Conservation (phyloP, 2,797 vertebrate species). For the Gymnoscopelus microlampas region DNA sequence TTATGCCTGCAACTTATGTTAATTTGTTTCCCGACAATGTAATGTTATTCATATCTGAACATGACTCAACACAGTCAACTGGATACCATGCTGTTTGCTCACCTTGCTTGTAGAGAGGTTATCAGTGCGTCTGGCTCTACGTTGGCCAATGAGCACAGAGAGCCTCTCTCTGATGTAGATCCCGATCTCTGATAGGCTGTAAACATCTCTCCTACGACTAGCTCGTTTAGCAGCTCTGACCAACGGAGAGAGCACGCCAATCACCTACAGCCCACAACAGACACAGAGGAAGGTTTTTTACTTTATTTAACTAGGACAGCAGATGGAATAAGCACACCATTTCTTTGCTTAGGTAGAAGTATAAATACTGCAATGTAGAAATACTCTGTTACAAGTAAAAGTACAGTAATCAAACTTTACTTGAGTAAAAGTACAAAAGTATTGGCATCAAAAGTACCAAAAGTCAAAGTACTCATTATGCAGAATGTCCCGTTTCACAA, state of each 20-base stretch:
- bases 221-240: constrained; percentile 64
- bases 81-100: constrained; percentile 41
- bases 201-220: constrained; percentile 49
- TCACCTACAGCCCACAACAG: constrained; percentile 63
- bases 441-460: too few species aligned
- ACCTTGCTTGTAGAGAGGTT: constrained; percentile 64
- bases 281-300: neutral
- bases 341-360: too few species aligned
- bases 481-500: too few species aligned
- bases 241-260: constrained; percentile 49
- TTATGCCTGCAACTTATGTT: too few species aligned
- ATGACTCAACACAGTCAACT: neutral
- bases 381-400: neutral
- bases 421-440: too few species aligned
- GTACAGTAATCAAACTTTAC: too few species aligned
- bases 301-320: too few species aligned
- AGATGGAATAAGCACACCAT: too few species aligned
- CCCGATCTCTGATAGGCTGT: constrained; percentile 68
- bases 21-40: too few species aligned
- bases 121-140: constrained; percentile 23
- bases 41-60: too few species aligned
- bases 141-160: constrained; percentile 51
- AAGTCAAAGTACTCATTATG: too few species aligned
- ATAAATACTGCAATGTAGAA: neutral
- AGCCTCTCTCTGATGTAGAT: constrained; percentile 47